Base-by-base conservation (phyloP, 2,797 vertebrate species). In the Botia kubotai region DNA sequence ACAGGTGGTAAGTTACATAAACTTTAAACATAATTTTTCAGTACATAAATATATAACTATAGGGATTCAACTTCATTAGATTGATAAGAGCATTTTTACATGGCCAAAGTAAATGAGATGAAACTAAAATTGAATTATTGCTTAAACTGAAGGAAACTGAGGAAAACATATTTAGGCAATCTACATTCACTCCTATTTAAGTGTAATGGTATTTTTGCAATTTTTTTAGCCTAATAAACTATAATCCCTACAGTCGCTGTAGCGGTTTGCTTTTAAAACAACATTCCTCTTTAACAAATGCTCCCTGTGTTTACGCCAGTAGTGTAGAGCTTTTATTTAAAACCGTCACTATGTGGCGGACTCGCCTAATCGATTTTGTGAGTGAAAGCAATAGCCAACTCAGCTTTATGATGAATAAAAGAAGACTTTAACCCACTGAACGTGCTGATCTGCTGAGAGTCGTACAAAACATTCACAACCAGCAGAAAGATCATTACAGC, bases 401-500 rank as follows among this genome's bases (percentile, higher is more conserved):
- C 82, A 84, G 84, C 81, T 6, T 57, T 70, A 74, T 13, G 12
- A 62, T 26, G 50, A 78, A 87, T 85, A 87, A 87, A 86, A 71
- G 75, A 23, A 53, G 83, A 83, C 75, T 83, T 87, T 87, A 77
- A 77, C 55, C 60, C 50, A 62, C 55, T 14, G 39, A 80, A 58
- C 8, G 4, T 4, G 36, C 77, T 60, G 52, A 85, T 81, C 72
- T 80, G 74, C 85, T 82, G 81, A 83, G 71, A n/a, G 82, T 82
- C 77, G 74, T 83, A 78, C 71, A 85, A 84, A 87, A 84, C 76
- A 81, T 81, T 85, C 53, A 58, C 12, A 0, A 26, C 52, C 60
- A 77, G 57, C 33, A 82, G 85, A 86, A 84, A 85, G 78, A 71
- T 74, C 82, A 80, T 89, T 86, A 77, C 75, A 78, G 29, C 83